Base-by-base conservation (phyloP, 2,113 vertebrate species). In the Tricholaema leucomelas region DNA sequence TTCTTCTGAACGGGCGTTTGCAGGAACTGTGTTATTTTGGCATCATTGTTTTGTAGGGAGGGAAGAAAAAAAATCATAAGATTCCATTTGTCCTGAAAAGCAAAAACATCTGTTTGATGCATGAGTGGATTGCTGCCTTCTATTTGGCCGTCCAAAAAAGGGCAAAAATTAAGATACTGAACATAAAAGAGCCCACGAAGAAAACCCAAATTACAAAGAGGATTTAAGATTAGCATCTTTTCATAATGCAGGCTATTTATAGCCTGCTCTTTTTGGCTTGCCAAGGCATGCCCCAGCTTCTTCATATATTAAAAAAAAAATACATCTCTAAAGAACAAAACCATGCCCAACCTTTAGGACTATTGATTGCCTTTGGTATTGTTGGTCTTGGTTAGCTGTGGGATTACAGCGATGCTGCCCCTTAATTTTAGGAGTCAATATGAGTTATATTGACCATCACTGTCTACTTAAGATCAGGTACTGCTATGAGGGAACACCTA, bases 101-200 rank as follows among this genome's bases (percentile, higher is more conserved):
- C 96, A 97, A 94, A 97, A 98, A 95, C 96, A 97, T 97, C 96
- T 97, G 96, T 96, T 94, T 96, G 96, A 89, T 96, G 94, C 96
- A 69, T 81, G 94, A 97, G 87, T 90, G 85, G 88, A 96, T 94
- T 93, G 64, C 88, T 97, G 92, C 55, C 71, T 97, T 97, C 81
- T 91, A 93, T 95, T 96, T 95, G 92, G 80, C 80, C 80, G 76
- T 93, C 96, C 93, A 89, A 96, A 97, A 97, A 95, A 85, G 85
- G 94, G 80, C 79, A 97, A 95, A 97, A 95, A 90, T 88, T 89
- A 96, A 93, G 92, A 96, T 97, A 95, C 36, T 3, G 5, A 95
- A 94, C 84, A 95, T 96, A 92, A 97, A 97, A 96, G 91, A 81
- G 48, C 92, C 93, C 80, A 90, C 73, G 36, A 93, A 96, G 97